Base-by-base conservation (phyloP, 2,797 vertebrate species). In the Halcyon chelicuti region DNA sequence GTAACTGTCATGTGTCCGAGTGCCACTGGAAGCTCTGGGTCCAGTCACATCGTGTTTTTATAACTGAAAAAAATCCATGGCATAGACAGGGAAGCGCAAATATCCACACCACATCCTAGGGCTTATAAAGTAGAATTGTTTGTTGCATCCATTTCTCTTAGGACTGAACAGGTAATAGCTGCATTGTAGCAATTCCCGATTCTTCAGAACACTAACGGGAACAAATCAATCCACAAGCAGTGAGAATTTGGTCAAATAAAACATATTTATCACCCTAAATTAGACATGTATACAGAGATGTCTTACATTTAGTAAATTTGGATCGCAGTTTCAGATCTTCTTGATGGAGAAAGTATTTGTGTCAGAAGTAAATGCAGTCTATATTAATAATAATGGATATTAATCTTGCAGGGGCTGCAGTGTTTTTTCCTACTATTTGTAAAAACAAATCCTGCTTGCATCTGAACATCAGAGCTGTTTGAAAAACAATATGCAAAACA, bases 1-100 rank as follows among this genome's bases (percentile, higher is more conserved):
- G 5, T 35, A 71, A 58, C n/a, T 10, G 25, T 18, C 63, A 54
- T 1, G 0, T 2, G 1, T 31, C 14, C 35, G 44, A 81, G 22
- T 21, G 14, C n/a, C 4, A 1, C 66, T 85, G 70, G 37, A 87
- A 75, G 29, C 3, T 83, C 13, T 52, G 74, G 63, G 11, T 23
- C 22, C 57, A 29, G 29, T 40, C 62, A 58, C 25, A 37, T 7
- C 7, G 39, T 26, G 3, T 26, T 49, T 90, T 89, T 70, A 46
- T 40, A 44, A 55, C 9, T 52, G 19, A 78, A 70, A n/a, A 83
- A 60, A 44, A 66, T 42, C 29, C 6, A 1, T 55, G 61, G 17
- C 9, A 18, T 15, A 12, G 25, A 39, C 26, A 19, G 19, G 14
- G 22, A n/a, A 39, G 14, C 52, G 40, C 46, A 88, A 90, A 60